Conservation (phyloP, 2,113 vertebrate species). For the Melanerpes aurifrons region DNA sequence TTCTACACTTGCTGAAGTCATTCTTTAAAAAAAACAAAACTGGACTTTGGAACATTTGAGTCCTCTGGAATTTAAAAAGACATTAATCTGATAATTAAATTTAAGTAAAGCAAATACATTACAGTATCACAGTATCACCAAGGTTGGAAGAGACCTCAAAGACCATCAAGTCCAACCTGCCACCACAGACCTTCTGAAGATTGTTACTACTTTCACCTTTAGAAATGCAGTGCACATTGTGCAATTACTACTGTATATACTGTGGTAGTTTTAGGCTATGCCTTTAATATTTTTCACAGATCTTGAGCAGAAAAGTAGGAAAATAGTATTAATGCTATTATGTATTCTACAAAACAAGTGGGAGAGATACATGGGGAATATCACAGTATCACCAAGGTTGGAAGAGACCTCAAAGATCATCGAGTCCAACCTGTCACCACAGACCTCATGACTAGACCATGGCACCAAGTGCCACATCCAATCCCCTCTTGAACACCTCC, state of each 20-base stretch:
- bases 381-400: too few species aligned
- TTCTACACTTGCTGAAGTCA: not conserved
- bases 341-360: not conserved
- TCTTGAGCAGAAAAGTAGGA: too few species aligned
- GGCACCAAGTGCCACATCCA: too few species aligned
- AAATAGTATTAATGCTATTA: not conserved
- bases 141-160: too few species aligned
- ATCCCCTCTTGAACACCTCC: too few species aligned
- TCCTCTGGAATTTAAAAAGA: not conserved
- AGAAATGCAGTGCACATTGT: not conserved
- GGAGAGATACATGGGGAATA: not conserved
- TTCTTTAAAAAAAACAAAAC: not conserved
- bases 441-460: too few species aligned
- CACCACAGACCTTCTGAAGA: not conserved
- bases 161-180: too few species aligned
- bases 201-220: not conserved
- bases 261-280: not conserved
- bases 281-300: too few species aligned
- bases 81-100: conserved; percentile 6
- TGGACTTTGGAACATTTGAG: not conserved
- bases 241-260: not conserved
- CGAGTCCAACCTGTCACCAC: too few species aligned
- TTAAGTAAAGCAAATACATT: not conserved
- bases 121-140: too few species aligned
- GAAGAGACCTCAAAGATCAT: too few species aligned